phyloP scores from a whole-genome alignment of 2,888 invertebrate genomes.

The Vannuccia rotundouncinata region DNA sequence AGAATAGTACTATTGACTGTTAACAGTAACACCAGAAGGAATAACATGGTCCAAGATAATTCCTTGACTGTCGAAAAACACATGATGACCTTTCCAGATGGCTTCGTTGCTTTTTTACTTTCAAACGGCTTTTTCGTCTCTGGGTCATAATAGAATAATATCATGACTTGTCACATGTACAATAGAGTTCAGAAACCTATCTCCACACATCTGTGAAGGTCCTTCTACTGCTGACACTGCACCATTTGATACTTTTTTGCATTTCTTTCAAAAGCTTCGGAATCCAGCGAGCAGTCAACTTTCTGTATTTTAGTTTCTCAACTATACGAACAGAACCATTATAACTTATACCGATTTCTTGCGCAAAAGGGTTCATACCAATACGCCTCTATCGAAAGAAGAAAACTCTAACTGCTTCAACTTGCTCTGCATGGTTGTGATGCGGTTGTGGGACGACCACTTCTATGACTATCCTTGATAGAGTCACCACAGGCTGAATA shows the following conservation, averaged over 20 bases:
- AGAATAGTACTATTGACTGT: not conserved
- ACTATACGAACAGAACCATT: not conserved
- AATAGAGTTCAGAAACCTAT: not conserved
- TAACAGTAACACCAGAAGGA: not conserved
- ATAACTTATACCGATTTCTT: not conserved
- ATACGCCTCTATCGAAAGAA: not conserved
- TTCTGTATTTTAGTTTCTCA: not conserved
- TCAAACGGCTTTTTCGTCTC: not conserved
- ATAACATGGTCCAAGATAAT: not conserved
- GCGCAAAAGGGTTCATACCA: not conserved
- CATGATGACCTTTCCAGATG: not conserved
- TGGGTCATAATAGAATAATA: not conserved
- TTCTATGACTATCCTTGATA: slow-evolving; percentile 21
- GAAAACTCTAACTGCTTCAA: not conserved
- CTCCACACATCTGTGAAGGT: not conserved
- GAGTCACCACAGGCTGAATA: slow-evolving; percentile 3
- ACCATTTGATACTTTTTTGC: not conserved
- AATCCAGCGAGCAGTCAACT: not conserved
- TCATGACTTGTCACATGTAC: not conserved
- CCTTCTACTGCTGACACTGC: not conserved
- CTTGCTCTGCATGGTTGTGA: too few species aligned
- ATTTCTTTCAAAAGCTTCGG: not conserved
- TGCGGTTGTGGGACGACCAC: not conserved
- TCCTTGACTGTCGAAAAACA: not conserved
- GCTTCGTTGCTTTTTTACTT: not conserved